Evolutionary conservation across 2,113 vertebrate species (phyloP).

Genomic region (Genyomyrus donnyi): DNA sequence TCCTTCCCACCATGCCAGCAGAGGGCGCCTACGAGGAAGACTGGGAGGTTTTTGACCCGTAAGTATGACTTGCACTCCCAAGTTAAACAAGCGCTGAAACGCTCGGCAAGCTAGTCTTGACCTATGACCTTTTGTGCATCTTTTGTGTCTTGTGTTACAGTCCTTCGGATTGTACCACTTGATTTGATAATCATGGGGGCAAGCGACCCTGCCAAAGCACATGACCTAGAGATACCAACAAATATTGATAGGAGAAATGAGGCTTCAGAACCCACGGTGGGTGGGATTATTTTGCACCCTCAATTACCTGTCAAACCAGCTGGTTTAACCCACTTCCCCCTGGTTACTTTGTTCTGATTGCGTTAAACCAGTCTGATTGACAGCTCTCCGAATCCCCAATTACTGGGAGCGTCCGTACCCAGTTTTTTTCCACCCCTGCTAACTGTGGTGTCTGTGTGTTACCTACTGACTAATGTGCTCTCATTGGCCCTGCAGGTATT

Average conservation of each 20-base stretch:
- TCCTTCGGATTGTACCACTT: slow-evolving; percentile 5
- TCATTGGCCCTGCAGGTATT: slow-evolving; percentile 71
- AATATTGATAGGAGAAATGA: neutral
- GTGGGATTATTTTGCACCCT: slow-evolving; percentile 4
- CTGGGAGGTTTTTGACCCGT: slow-evolving; percentile 99
- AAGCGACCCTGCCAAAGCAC: slow-evolving; percentile 2
- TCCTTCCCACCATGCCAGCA: slow-evolving; percentile 68
- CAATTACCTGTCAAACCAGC: slow-evolving; percentile 5
- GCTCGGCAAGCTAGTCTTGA: neutral
- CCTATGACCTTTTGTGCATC: slow-evolving; percentile 6
- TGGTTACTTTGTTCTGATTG: slow-evolving; percentile 8
- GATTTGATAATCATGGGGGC: slow-evolving; percentile 3
- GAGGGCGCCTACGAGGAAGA: slow-evolving; percentile 95
- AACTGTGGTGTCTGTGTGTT: neutral
- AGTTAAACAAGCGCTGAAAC: neutral
- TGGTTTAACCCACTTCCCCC: neutral
- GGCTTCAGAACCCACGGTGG: slow-evolving; percentile 1
- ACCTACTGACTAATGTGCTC: neutral
- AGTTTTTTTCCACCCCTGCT: neutral
- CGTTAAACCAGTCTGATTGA: slow-evolving; percentile 8
- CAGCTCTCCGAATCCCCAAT: neutral
- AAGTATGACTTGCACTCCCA: slow-evolving; percentile 51
- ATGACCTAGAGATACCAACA: neutral
- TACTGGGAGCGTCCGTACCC: neutral
- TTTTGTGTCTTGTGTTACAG: neutral